These are phyloP conservation scores for Psammodynastes pulverulentus DNA, from an alignment of 2,113 vertebrate genomes.

Conservation along the genomic window DNA sequence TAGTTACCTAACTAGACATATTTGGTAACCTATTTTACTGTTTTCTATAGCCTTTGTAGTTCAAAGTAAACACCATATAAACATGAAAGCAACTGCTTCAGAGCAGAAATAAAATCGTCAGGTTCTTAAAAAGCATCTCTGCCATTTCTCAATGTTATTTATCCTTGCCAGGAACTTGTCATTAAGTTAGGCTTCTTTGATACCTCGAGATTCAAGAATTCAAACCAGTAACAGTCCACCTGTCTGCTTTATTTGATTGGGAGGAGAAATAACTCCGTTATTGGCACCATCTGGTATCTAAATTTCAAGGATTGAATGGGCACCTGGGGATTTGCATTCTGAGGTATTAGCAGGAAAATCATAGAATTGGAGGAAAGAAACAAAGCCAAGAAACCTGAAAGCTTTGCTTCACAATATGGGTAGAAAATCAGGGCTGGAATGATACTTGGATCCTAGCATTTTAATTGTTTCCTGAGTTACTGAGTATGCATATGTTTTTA, in stretches of 20 bases:
- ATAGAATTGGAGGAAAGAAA: slow-evolving; percentile 38
- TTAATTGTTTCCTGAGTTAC: slow-evolving; percentile 30
- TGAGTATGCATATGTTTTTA: slow-evolving; percentile 8
- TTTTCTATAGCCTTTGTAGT: slow-evolving; percentile 54
- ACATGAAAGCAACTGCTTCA: slow-evolving; percentile 59
- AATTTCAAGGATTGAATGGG: slow-evolving; percentile 60
- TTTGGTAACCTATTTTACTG: slow-evolving; percentile 36
- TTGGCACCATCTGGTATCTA: slow-evolving; percentile 64
- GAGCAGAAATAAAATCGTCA: slow-evolving; percentile 46
- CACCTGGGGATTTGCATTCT: slow-evolving; percentile 57
- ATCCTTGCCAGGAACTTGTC: slow-evolving; percentile 57
- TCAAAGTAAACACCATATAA: slow-evolving; percentile 61
- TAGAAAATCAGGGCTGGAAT: slow-evolving; percentile 41
- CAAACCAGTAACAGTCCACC: slow-evolving; percentile 61
- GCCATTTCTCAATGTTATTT: slow-evolving; percentile 63
- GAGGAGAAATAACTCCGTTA: slow-evolving; percentile 61
- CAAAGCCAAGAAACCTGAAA: slow-evolving; percentile 53
- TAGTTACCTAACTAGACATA: slow-evolving; percentile 38
- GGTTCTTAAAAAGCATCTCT: slow-evolving; percentile 54
- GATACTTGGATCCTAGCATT: slow-evolving; percentile 40
- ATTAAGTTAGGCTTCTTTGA: slow-evolving; percentile 63
- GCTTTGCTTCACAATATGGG: slow-evolving; percentile 28
- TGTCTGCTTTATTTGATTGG: slow-evolving; percentile 61
- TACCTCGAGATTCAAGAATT: slow-evolving; percentile 63
- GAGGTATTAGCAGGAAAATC: slow-evolving; percentile 55